Conservation (phyloP, 2,113 vertebrate species). For the Desmodus rotundus region DNA sequence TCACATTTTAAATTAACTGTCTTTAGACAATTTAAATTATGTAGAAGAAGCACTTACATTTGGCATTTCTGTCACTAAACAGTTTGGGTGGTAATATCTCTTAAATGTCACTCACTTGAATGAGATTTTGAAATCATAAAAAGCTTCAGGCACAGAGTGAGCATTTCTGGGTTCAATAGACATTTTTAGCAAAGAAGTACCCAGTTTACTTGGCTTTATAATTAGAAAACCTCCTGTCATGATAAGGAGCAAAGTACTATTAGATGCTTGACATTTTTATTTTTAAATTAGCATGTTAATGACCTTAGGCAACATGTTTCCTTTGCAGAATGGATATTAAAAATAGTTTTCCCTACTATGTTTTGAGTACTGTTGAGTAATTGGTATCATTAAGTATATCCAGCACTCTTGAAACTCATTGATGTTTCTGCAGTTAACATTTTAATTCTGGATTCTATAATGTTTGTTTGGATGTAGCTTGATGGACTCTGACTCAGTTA, state of each 20-base stretch:
- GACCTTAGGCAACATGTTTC: neutral
- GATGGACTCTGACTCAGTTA: neutral
- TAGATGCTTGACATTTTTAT: conserved; percentile 20
- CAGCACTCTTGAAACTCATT: neutral
- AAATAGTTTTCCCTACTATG: neutral
- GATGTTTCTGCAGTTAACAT: neutral
- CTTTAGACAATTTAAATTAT: neutral
- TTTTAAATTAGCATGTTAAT: conserved; percentile 8
- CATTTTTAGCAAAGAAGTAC: neutral
- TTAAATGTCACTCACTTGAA: neutral
- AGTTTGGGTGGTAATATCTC: neutral
- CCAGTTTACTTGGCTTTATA: neutral
- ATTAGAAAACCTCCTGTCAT: neutral
- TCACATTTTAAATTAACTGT: neutral
- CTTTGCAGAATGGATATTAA: conserved; percentile 5
- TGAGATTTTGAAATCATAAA: neutral
- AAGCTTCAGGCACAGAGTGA: neutral
- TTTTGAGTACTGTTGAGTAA: neutral
- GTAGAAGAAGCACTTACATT: neutral
- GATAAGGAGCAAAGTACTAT: neutral
- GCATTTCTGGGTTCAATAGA: neutral
- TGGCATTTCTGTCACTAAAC: neutral
- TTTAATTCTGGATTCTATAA: conserved; percentile 35
- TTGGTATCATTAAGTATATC: neutral
- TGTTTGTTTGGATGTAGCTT: neutral